Conservation (phyloP, 53 echinoderm and acorn worm genomes). For the Luidia sarsii region DNA sequence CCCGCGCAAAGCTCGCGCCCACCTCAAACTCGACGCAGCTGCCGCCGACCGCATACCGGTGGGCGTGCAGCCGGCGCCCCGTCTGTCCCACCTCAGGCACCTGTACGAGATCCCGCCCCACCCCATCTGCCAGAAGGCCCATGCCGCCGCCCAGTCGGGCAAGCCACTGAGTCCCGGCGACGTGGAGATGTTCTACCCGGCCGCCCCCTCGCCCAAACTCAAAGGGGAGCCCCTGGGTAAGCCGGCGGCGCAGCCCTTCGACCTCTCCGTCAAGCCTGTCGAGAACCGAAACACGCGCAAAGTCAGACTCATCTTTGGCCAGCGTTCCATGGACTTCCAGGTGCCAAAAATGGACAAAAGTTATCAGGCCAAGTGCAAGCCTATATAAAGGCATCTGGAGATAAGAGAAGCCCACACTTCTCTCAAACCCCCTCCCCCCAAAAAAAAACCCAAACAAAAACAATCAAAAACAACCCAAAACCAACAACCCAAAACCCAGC, state of each 20-base stretch:
- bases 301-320: slow-evolving; percentile 53
- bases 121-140: slow-evolving; percentile 48
- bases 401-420: no score
- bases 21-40: slow-evolving; percentile 7
- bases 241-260: neutral
- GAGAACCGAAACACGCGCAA: slow-evolving; percentile 44
- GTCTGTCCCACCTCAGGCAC: slow-evolving; percentile 59
- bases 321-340: slow-evolving; percentile 40
- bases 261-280: slow-evolving; percentile 4
- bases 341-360: slow-evolving; percentile 29
- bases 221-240: neutral
- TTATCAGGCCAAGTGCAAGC: slow-evolving; percentile 13
- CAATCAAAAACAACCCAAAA: no score
- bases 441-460: no score
- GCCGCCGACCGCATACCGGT: slow-evolving; percentile 3
- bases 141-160: neutral
- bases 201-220: neutral
- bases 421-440: no score
- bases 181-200: slow-evolving; percentile 23
- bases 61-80: slow-evolving; percentile 29
- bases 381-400: slow-evolving; percentile 4
- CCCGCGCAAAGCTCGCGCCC: slow-evolving; percentile 5
- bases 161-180: slow-evolving; percentile 21
- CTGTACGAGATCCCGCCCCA: slow-evolving; percentile 63
- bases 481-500: no score